phyloP scores from a whole-genome alignment of 2,113 vertebrate genomes.

The Hippocampus zosterae region DNA sequence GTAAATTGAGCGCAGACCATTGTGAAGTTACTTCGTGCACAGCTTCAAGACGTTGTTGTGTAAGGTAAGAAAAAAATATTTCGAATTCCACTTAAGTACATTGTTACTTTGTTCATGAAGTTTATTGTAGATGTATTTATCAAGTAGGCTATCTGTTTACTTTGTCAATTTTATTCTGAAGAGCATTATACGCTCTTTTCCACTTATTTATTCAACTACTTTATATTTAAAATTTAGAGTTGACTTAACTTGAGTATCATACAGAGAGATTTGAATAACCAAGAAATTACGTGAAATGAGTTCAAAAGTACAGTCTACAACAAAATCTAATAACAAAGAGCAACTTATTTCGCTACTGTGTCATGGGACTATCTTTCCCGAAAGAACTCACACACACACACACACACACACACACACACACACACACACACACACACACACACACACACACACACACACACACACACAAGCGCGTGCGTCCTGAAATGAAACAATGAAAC shows the following conservation, averaged over 20 bases:
- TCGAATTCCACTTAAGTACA: neutral
- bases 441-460: neutral
- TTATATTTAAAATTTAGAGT: neutral
- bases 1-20: conserved; percentile 36
- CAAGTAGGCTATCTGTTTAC: neutral
- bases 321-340: conserved; percentile 24
- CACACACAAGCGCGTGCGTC: neutral
- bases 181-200: neutral
- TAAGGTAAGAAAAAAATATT: conserved; percentile 44
- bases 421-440: conserved; percentile 5
- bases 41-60: conserved; percentile 19
- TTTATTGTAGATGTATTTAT: neutral
- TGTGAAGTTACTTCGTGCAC: conserved; percentile 27
- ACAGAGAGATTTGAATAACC: neutral
- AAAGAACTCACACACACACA: neutral
- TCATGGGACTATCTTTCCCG: conserved; percentile 26
- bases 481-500: neutral
- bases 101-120: neutral
- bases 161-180: neutral
- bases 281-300: fast-evolving
- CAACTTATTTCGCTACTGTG: conserved; percentile 6
- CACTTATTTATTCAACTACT: neutral
- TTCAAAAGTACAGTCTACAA: neutral
- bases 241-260: neutral
- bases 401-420: neutral